A percentile compares a stretch with the other conserved stretches of the same genome.
Evolutionary conservation across 2,888 invertebrate species (phyloP).

Genomic region (Chaetogeoica ovagalla): DNA sequence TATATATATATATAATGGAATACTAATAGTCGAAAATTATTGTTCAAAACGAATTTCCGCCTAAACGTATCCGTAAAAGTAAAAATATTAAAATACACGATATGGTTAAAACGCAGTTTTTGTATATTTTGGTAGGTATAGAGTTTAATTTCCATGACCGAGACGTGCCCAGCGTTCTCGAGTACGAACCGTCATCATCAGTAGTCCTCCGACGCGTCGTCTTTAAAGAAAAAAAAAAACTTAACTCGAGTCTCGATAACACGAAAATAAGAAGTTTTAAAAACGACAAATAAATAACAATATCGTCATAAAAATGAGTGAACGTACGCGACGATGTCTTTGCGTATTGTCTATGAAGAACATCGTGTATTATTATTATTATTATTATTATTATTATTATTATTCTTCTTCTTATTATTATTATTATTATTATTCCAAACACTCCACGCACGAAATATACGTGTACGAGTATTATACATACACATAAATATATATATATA

Average conservation of each 20-base stretch:
- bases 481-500: no score
- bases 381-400: slow-evolving; percentile 1
- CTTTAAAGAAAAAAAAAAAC: slow-evolving; percentile 29
- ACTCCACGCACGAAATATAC: neutral
- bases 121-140: neutral
- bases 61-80: neutral
- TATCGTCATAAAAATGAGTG: slow-evolving; percentile 40
- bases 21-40: slow-evolving; percentile 26
- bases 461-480: no score
- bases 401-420: neutral
- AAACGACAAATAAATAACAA: slow-evolving; percentile 37
- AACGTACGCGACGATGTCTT: slow-evolving; percentile 19
- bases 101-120: slow-evolving; percentile 3
- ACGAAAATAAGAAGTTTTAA: slow-evolving; percentile 25
- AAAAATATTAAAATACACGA: neutral
- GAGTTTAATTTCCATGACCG: slow-evolving; percentile 46
- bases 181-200: slow-evolving; percentile 30
- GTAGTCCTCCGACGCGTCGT: slow-evolving; percentile 10
- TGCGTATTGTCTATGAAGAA: slow-evolving; percentile 40
- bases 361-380: slow-evolving; percentile 7
- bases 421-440: slow-evolving; percentile 21
- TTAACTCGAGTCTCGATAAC: neutral
- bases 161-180: slow-evolving; percentile 33
- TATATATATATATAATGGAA: neutral
- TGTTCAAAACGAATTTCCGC: slow-evolving; percentile 7